Base-by-base conservation (phyloP, 2,888 invertebrate species). In the Lepidocyrtinus sp. region DNA sequence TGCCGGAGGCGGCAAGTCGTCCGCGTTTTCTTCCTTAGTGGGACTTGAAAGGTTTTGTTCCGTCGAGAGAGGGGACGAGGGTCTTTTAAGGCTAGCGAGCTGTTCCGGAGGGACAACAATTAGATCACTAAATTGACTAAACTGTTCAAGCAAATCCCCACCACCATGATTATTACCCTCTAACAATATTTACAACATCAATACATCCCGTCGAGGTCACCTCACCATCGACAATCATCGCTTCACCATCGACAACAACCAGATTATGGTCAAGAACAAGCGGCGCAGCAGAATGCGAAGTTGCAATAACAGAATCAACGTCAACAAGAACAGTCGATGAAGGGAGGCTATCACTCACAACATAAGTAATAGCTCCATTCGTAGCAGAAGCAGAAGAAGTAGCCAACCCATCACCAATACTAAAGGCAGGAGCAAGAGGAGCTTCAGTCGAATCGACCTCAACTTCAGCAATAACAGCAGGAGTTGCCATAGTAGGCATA, bases 51-150 rank as follows among this genome's bases (percentile, higher is more conserved):
- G n/a, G 24, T 71, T 75, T 15, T 55, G 46, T 19, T 21, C 59
- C 26, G 46, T 22, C 3, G 55, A 36, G 25, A 74, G 25, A 9
- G 67, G 75, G 2, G 82, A 81, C 3, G 82, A 73, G 1, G 84
- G 68, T 46, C 86, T 61, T 62, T 86, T 86, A 21, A 86, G 74
- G 12, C 84, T 82, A 0, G 85, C 86, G 27, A 87, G 81, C 87
- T 87, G 87, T 84, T 87, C 87, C 82, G 87, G 87, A 76, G 85
- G 84, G 75, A 87, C 84, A 62, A 85, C 83, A 84, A 87, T 86
- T 80, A 87, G 81, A 81, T 87, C 87, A 85, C 86, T 85, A 72
- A 87, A 85, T 71, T 85, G 81, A 74, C 82, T 85, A 81, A 87
- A 87, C 61, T 87, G 85, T 67, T 87, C 86, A 73, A 86, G 77